These are phyloP conservation scores for Teleiodes luculella DNA, from an alignment of 2,888 invertebrate genomes.

Conservation along the genomic window DNA sequence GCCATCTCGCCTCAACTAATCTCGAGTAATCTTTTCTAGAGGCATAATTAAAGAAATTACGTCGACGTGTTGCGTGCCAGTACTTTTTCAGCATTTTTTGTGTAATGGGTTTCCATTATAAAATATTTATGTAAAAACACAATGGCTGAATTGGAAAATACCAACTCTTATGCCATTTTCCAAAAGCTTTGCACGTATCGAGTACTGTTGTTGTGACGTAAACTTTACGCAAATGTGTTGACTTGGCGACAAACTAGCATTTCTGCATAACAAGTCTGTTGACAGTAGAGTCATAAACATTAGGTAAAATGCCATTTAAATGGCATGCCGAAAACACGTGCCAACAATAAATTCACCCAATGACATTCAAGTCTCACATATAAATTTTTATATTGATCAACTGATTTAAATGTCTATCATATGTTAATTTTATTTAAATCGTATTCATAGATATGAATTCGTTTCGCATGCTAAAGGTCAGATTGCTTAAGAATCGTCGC, in stretches of 20 bases:
- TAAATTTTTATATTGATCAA: conserved; percentile 10
- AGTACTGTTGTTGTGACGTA: not conserved
- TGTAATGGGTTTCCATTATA: conserved; percentile 15
- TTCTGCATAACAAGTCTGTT: not conserved
- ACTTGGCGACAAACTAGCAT: conserved; percentile 3
- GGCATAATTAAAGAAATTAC: conserved; percentile 24
- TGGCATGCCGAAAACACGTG: not conserved
- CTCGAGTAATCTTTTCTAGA: not conserved
- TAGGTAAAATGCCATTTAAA: not conserved
- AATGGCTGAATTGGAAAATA: not conserved
- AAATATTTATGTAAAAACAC: not conserved
- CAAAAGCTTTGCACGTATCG: not conserved
- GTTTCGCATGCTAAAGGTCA: conserved; percentile 15
- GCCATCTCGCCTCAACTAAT: conserved; percentile 31
- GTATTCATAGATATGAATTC: conserved; percentile 2
- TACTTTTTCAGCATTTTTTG: conserved; percentile 23
- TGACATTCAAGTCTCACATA: conserved; percentile 13
- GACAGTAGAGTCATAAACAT: not conserved
- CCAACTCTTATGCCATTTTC: not conserved
- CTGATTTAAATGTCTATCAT: conserved; percentile 20
- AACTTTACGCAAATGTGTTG: conserved; percentile 3
- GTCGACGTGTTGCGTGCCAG: conserved; percentile 21
- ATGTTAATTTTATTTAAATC: conserved; percentile 36
- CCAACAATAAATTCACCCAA: conserved; percentile 18
- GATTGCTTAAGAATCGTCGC: conserved; percentile 26